Conservation (phyloP, 2,888 invertebrate species). For the Stenchaetothrips biformis region DNA sequence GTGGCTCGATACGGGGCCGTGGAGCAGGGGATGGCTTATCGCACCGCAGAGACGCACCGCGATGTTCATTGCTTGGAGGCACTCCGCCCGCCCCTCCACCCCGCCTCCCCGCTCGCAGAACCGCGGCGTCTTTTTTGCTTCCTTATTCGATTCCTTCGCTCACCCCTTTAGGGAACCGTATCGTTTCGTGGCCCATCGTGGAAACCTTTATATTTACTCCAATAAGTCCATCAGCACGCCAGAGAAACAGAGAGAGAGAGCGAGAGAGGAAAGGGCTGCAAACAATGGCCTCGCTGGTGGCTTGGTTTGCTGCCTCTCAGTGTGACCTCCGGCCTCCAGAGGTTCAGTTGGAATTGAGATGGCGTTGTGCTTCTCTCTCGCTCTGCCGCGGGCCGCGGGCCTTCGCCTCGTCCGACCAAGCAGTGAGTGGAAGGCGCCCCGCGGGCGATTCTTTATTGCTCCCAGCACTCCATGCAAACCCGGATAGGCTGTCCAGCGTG, state of each 20-base stretch:
- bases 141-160: too few species aligned
- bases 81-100: neutral
- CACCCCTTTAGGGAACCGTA: too few species aligned
- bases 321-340: neutral
- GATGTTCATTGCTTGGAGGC: too few species aligned
- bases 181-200: too few species aligned
- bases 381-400: neutral
- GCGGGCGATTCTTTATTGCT: conserved; percentile 9
- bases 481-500: neutral
- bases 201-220: neutral
- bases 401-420: neutral
- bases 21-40: too few species aligned
- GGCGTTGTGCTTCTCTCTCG: neutral
- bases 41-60: too few species aligned
- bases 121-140: neutral
- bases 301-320: neutral
- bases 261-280: neutral
- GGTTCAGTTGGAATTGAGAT: neutral
- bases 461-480: conserved; percentile 13
- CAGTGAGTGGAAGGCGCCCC: neutral
- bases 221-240: neutral
- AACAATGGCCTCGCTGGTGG: neutral
- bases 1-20: too few species aligned
- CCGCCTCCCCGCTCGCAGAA: neutral
- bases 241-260: neutral